Base-by-base conservation (phyloP, 1,140 invertebrate species). In the Mizuhopecten yessoensis region DNA sequence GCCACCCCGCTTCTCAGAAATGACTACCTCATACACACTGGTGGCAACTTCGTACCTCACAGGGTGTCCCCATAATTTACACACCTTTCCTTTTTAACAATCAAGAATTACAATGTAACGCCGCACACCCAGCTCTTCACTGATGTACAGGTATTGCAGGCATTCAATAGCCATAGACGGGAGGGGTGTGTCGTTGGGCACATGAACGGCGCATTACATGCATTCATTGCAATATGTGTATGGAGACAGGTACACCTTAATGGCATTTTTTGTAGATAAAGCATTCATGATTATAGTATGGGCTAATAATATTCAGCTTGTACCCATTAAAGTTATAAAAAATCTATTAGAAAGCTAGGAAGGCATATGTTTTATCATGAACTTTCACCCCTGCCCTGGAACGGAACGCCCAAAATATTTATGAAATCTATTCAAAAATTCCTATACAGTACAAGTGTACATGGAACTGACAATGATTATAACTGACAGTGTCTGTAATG, bases 121-220 rank as follows among this genome's bases (percentile, higher is more conserved):
- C 23, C n/a, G 5, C 57, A 75, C 57, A 75, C 57, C 57, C 57
- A 29, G 29, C 57, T 75, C 57, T 29, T 75, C 57, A 29, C 7
- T 29, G 23, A 75, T 0, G 57, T 29, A 17, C 17, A 45, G 1
- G 17, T 7, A 17, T 39, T 7, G 36, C 36, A 39, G 36, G 13
- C 36, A 39, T 39, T 75, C 57, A 75, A 75, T 75, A 29, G 57
- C n/a, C 17, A 75, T n/a, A 2, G n/a, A 29, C 23, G n/a, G 9
- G 15, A n/a, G 57, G 57, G 57, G 57, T 75, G 57, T 75, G 57
- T 75, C 57, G n/a, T 49, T 75, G 57, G 57, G 57, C n/a, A 75
- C 57, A 75, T 75, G 57, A 75, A 75, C 57, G 57, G n/a, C n/a
- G n/a, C n/a, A 75, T 7, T 29, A 75, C 57, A 75, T 75, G 57